phyloP scores from a whole-genome alignment of 92 coral and sea anemone genomes.

The Paramuricea clavata region DNA sequence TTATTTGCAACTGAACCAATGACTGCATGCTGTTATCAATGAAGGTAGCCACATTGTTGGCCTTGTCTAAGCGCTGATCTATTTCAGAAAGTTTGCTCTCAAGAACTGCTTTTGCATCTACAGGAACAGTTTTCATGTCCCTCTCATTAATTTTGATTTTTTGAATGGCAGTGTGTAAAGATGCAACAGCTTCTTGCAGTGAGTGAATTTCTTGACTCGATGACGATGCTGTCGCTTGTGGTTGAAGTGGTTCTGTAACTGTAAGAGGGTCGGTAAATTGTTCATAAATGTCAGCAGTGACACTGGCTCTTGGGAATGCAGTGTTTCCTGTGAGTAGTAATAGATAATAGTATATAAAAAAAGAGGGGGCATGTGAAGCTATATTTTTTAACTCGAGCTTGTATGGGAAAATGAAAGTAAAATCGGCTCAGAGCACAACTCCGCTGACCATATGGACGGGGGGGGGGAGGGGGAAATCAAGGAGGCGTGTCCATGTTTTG shows the following conservation, averaged over 20 bases:
- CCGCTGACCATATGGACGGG: too few relatives aligned
- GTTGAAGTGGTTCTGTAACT: neutral
- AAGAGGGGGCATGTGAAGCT: too few relatives aligned
- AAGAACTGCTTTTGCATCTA: neutral
- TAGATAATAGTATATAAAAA: too few relatives aligned
- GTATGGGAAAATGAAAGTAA: too few relatives aligned
- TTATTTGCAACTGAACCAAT: constrained; percentile 22
- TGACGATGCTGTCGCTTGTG: neutral
- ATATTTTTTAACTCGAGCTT: too few relatives aligned
- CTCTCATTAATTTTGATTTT: constrained; percentile 24
- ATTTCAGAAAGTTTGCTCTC: constrained; percentile 30
- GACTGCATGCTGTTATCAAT: neutral
- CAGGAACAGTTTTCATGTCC: constrained; percentile 23
- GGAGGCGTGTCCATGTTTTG: too few relatives aligned
- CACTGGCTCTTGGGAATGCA: too few relatives aligned
- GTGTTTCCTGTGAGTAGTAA: too few relatives aligned
- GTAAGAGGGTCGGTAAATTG: neutral
- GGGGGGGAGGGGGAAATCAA: too few relatives aligned
- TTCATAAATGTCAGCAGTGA: neutral
- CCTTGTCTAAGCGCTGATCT: constrained; percentile 20
- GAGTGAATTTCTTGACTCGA: neutral
- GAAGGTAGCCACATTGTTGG: neutral
- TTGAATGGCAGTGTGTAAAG: constrained; percentile 21
- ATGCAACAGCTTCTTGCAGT: constrained; percentile 22
- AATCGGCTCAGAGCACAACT: too few relatives aligned